phyloP scores from a whole-genome alignment of 2,888 invertebrate species.

The Byasa hedistus region DNA sequence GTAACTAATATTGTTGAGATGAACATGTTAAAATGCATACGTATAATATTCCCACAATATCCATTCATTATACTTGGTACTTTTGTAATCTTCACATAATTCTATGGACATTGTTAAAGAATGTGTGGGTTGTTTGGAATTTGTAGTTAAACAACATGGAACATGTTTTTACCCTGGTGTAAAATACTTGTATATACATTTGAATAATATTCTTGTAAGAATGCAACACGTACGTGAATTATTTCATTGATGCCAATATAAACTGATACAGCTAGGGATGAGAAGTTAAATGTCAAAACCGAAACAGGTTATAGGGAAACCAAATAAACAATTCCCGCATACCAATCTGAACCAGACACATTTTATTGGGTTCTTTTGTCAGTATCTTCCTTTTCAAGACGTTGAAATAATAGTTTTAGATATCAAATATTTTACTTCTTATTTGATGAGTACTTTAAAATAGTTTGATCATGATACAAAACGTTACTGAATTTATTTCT shows the following conservation, averaged over 20 bases:
- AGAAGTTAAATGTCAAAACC: slow-evolving; percentile 16
- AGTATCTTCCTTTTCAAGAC: neutral
- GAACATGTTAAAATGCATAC: neutral
- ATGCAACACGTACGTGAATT: neutral
- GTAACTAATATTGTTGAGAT: neutral
- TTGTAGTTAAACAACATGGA: neutral
- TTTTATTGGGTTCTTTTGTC: slow-evolving; percentile 12
- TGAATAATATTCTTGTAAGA: neutral
- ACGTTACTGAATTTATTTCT: too few species aligned
- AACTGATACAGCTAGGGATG: slow-evolving; percentile 14
- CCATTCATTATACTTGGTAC: neutral
- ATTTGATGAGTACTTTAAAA: too few species aligned
- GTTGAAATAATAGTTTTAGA: neutral
- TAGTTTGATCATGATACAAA: too few species aligned
- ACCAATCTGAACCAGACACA: slow-evolving; percentile 22
- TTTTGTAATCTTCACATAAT: neutral
- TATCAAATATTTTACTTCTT: neutral
- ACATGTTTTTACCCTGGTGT: neutral
- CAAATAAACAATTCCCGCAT: slow-evolving; percentile 28
- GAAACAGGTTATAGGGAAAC: slow-evolving; percentile 27
- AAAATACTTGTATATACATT: neutral
- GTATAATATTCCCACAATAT: neutral
- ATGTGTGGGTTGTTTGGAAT: slow-evolving; percentile 10
- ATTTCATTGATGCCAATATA: neutral
- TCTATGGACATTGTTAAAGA: neutral